These are phyloP conservation scores for Naja naja DNA, from an alignment of 2,113 vertebrate genomes.

Conservation along the genomic window DNA sequence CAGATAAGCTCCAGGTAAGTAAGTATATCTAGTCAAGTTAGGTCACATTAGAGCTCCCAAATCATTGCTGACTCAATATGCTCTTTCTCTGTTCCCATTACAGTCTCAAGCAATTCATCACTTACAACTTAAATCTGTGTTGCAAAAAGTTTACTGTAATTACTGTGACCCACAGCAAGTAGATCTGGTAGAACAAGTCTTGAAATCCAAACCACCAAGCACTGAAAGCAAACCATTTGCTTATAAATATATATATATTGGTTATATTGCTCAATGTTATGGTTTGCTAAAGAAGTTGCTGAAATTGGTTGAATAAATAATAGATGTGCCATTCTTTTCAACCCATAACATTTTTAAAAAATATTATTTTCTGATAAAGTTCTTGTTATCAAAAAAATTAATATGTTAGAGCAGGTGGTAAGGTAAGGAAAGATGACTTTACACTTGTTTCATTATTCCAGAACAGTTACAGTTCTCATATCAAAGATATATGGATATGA, in stretches of 20 bases:
- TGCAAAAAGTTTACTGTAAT: not conserved
- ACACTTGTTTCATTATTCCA: not conserved
- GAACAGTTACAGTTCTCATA: not conserved
- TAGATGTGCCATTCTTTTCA: not conserved
- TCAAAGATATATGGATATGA: not conserved
- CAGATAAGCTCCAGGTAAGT: not conserved
- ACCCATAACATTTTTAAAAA: not conserved
- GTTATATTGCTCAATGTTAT: not conserved
- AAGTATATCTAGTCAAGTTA: not conserved
- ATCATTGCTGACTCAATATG: not conserved
- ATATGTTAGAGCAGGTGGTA: not conserved
- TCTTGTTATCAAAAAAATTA: not conserved
- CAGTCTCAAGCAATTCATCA: not conserved
- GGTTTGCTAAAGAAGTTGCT: not conserved
- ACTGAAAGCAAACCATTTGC: not conserved
- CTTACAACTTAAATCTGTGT: not conserved
- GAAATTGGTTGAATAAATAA: not conserved
- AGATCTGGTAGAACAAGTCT: not conserved
- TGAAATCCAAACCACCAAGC: not conserved
- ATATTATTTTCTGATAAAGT: not conserved
- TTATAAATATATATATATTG: not conserved
- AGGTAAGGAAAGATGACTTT: not conserved
- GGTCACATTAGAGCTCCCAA: not conserved
- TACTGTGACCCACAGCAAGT: conserved; percentile 1
- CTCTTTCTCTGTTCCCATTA: not conserved